A percentile compares a stretch with the other conserved stretches of the same genome.
Evolutionary conservation across 2,888 invertebrate species (phyloP).

Genomic region (Nomada fucata): DNA sequence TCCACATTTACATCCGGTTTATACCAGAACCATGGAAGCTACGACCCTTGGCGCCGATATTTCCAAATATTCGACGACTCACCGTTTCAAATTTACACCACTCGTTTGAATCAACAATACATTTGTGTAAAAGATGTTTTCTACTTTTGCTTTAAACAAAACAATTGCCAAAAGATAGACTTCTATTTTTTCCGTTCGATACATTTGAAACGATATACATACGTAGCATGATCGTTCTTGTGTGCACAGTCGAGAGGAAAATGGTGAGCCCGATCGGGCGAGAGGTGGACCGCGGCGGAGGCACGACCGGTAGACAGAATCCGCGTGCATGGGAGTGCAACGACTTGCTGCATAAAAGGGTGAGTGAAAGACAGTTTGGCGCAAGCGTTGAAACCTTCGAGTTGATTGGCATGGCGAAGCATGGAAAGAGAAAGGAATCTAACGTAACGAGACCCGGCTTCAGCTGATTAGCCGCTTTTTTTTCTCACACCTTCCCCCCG

Average conservation of each 20-base stretch:
- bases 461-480: conserved; percentile 58
- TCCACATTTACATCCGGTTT: conserved; percentile 15
- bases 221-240: neutral
- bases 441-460: conserved; percentile 52
- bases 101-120: neutral
- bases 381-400: conserved; percentile 54
- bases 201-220: too few relatives aligned
- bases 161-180: too few relatives aligned
- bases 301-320: conserved; percentile 54
- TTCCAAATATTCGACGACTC: neutral
- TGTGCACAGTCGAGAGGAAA: conserved; percentile 72
- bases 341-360: conserved; percentile 80
- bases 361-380: conserved; percentile 70
- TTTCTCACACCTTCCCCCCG: conserved; percentile 20
- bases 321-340: conserved; percentile 72
- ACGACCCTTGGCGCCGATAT: neutral
- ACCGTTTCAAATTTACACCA: neutral
- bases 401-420: conserved; percentile 72
- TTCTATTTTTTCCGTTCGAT: neutral
- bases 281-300: conserved; percentile 76
- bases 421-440: conserved; percentile 65
- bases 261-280: conserved; percentile 74
- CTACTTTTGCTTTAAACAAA: neutral
- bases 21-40: neutral
- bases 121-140: too few relatives aligned